Conservation (phyloP, 2,888 invertebrate species). For the Drosophila eohydei region DNA sequence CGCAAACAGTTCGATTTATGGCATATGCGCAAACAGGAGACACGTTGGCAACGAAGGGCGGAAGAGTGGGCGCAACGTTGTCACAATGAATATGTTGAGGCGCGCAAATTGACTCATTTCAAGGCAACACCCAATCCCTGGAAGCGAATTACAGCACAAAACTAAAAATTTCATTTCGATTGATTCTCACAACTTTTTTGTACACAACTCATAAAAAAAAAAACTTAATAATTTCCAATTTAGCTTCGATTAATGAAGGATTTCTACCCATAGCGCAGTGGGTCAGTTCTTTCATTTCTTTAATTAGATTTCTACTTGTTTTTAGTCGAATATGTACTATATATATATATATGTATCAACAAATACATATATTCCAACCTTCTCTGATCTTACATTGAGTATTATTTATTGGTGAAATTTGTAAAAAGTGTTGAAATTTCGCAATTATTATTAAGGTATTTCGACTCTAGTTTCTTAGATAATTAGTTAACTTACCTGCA, state of each 20-base stretch:
- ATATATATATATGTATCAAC: too few relatives aligned
- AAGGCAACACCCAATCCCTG: slow-evolving; percentile 62
- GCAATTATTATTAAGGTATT: too few relatives aligned
- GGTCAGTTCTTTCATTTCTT: background rate
- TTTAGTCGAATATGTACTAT: too few relatives aligned
- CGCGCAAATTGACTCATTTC: slow-evolving; percentile 54
- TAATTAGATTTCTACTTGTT: too few relatives aligned
- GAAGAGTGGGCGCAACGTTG: slow-evolving; percentile 19
- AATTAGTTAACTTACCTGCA: slow-evolving; percentile 89
- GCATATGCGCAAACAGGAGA: slow-evolving; percentile 10
- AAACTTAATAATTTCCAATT: background rate
- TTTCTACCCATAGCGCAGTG: background rate
- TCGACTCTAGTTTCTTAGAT: too few relatives aligned
- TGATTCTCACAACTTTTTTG: background rate
- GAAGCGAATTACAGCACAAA: slow-evolving; percentile 14
- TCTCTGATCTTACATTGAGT: too few relatives aligned
- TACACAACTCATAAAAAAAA: background rate
- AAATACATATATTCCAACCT: too few relatives aligned
- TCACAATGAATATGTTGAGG: slow-evolving; percentile 13
- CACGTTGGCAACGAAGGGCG: slow-evolving; percentile 2
- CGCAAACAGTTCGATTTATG: slow-evolving; percentile 48
- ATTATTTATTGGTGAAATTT: too few relatives aligned
- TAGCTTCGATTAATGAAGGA: background rate
- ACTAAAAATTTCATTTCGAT: background rate
- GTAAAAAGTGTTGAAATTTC: too few relatives aligned